These are phyloP conservation scores for Hirtodrosophila trivittata DNA, from an alignment of 2,888 invertebrate genomes.

Conservation along the genomic window DNA sequence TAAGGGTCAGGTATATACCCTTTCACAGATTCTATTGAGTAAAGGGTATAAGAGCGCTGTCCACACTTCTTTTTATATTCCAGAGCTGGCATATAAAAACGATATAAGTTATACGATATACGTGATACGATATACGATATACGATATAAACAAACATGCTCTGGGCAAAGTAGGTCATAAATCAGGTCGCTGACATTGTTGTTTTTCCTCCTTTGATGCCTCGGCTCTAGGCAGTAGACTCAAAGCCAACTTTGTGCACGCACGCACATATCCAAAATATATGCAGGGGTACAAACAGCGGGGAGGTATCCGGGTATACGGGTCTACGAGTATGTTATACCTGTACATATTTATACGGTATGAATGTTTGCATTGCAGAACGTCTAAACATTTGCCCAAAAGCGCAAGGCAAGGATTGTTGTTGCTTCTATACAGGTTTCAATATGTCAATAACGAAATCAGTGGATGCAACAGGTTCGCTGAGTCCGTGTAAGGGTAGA, in stretches of 20 bases:
- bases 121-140: not conserved
- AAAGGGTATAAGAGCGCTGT: not conserved
- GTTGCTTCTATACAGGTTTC: conserved; percentile 27
- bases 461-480: conserved; percentile 53
- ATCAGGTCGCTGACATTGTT: conserved; percentile 63
- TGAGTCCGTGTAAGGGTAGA: too few relatives aligned
- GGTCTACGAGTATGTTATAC: conserved; percentile 1
- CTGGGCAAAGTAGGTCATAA: conserved; percentile 58
- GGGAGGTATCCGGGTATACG: too few relatives aligned
- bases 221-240: conserved; percentile 18
- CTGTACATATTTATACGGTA: conserved; percentile 21
- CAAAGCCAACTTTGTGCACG: conserved; percentile 38
- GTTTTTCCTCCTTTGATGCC: conserved; percentile 32
- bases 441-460: conserved; percentile 14
- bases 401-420: conserved; percentile 43
- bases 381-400: conserved; percentile 52
- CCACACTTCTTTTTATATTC: conserved; percentile 23
- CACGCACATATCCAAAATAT: conserved; percentile 48
- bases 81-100: conserved; percentile 16
- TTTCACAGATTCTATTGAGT: not conserved
- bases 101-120: not conserved
- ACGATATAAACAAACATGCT: conserved; percentile 58
- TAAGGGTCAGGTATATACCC: conserved; percentile 84
- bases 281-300: conserved; percentile 3
- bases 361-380: conserved; percentile 1